Conservation (phyloP, 2,888 invertebrate species). For the Patella depressa region DNA sequence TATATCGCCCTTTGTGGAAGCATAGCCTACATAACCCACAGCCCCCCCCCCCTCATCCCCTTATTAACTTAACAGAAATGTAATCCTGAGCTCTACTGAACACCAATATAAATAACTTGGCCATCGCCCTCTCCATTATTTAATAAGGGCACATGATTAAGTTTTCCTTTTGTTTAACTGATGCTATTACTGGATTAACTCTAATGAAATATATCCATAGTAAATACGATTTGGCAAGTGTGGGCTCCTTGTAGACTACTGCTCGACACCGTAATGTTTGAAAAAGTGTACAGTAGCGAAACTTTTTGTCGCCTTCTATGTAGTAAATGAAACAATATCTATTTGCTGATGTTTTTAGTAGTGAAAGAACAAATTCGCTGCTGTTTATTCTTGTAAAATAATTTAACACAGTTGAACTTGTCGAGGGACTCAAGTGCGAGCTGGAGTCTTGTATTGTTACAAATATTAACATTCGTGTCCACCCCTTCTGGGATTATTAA, state of each 20-base stretch:
- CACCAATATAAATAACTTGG: no score
- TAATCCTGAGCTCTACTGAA: no score
- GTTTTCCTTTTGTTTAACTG: not conserved
- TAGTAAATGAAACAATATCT: constrained; percentile 3
- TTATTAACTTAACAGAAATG: no score
- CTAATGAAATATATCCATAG: constrained; percentile 5
- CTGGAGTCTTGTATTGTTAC: not conserved
- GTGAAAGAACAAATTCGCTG: not conserved
- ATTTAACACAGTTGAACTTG: not conserved
- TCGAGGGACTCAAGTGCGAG: not conserved
- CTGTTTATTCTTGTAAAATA: not conserved
- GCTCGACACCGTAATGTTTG: constrained; percentile 2
- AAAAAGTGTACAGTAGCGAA: not conserved
- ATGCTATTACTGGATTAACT: not conserved
- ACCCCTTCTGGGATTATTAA: constrained; percentile 9
- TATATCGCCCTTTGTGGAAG: no score
- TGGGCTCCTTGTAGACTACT: not conserved
- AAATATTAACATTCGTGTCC: constrained; percentile 9
- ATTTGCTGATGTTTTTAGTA: constrained; percentile 9
- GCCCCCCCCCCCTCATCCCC: no score
- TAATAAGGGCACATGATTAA: not conserved
- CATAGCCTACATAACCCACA: no score
- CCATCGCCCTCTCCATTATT: not conserved
- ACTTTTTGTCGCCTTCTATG: constrained; percentile 5
- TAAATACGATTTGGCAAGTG: not conserved